Base-by-base conservation (phyloP, 2,797 vertebrate species). In the Muraenolepis orangiensis region DNA sequence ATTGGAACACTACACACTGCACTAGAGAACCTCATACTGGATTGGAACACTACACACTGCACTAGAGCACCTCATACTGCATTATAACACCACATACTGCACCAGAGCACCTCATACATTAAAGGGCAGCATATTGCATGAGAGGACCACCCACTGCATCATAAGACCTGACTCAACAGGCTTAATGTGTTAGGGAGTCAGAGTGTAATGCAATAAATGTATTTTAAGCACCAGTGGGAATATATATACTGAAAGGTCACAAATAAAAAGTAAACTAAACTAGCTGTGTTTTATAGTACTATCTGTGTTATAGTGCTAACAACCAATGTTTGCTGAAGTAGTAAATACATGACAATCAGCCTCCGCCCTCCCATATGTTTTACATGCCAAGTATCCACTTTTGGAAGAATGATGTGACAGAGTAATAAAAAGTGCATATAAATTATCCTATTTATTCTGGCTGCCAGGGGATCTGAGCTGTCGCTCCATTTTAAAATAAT, bases 21-120 rank as follows among this genome's bases (percentile, higher is more conserved):
- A 82, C 86, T 80, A 83, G 74, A 78, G 76, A 80, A 79, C 82
- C n/a, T n/a, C n/a, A n/a, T n/a, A n/a, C n/a, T n/a, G n/a, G n/a
- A n/a, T n/a, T n/a, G n/a, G n/a, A n/a, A n/a, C n/a, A n/a, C n/a
- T n/a, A n/a, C n/a, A n/a, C n/a, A n/a, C n/a, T n/a, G n/a, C n/a
- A n/a, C n/a, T n/a, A n/a, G n/a, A n/a, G n/a, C n/a, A n/a, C n/a
- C n/a, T n/a, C n/a, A n/a, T n/a, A n/a, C n/a, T n/a, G n/a, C n/a
- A n/a, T n/a, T n/a, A n/a, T n/a, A n/a, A n/a, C n/a, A n/a, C n/a
- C n/a, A n/a, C n/a, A n/a, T n/a, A n/a, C n/a, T n/a, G n/a, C n/a
- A n/a, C n/a, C n/a, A n/a, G n/a, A n/a, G n/a, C n/a, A n/a, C n/a
- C n/a, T n/a, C n/a, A n/a, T n/a, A n/a, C n/a, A n/a, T n/a, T n/a